These are phyloP conservation scores for Leptodactylus fallax DNA, from an alignment of 2,797 vertebrate genomes.

Conservation along the genomic window DNA sequence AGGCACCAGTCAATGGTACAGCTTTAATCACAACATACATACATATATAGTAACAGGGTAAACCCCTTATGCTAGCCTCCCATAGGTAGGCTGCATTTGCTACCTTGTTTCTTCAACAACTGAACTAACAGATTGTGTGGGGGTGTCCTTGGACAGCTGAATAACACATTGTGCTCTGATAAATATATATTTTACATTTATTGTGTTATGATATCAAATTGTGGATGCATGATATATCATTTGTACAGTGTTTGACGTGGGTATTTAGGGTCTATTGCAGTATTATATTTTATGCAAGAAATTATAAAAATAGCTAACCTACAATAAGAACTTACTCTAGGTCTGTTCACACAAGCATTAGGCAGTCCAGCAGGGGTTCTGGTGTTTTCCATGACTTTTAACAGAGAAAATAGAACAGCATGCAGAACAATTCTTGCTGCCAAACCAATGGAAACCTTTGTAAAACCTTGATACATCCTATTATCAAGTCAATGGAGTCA, in stretches of 20 bases:
- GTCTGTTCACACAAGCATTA: too few species aligned
- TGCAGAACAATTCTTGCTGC: too few species aligned
- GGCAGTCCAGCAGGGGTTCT: too few species aligned
- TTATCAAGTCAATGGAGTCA: too few species aligned
- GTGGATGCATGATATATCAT: neutral
- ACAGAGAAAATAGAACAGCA: too few species aligned
- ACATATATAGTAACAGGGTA: neutral
- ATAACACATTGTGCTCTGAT: neutral
- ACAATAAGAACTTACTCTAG: too few species aligned
- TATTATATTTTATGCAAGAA: too few species aligned
- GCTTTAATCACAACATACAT: neutral
- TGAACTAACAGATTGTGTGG: constrained; percentile 11
- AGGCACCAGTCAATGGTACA: neutral
- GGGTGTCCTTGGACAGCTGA: constrained; percentile 4
- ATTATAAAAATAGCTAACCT: too few species aligned
- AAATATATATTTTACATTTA: neutral
- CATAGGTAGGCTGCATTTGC: neutral
- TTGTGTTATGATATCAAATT: neutral
- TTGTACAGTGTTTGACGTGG: neutral
- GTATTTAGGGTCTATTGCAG: too few species aligned
- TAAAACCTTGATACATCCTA: too few species aligned
- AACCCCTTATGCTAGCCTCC: neutral
- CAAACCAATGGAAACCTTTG: too few species aligned
- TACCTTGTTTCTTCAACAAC: neutral
- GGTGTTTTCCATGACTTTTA: too few species aligned